phyloP scores from a whole-genome alignment of 1,140 invertebrate species.

The Tetragnatha versicolor region DNA sequence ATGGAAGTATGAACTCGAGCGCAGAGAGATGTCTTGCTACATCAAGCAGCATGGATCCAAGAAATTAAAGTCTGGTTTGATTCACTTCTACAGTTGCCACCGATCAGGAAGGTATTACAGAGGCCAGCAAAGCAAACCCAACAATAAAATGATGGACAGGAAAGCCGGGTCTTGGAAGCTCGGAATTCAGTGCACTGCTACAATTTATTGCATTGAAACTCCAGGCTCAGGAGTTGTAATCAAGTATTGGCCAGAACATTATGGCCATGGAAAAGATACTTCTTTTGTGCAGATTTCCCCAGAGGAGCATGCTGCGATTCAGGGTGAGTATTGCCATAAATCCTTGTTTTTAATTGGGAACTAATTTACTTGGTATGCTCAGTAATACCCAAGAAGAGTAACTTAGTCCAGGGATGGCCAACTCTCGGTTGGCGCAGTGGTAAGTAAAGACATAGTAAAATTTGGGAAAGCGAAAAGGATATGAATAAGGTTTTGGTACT shows the following conservation, averaged over 20 bases:
- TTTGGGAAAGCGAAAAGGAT: too few relatives aligned
- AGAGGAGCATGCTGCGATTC: constrained; percentile 34
- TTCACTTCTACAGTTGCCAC: constrained; percentile 24
- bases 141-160: constrained; percentile 1
- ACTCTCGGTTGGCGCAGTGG: too few relatives aligned
- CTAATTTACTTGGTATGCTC: too few relatives aligned
- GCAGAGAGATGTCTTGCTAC: not conserved
- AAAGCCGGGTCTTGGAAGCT: constrained; percentile 1
- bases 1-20: constrained; percentile 30
- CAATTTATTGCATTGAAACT: constrained; percentile 8
- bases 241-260: constrained; percentile 14
- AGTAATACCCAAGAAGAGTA: too few relatives aligned
- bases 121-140: not conserved
- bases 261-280: constrained; percentile 44
- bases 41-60: not conserved
- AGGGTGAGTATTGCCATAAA: constrained; percentile 28
- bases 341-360: too few relatives aligned
- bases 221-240: constrained; percentile 3
- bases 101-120: constrained; percentile 10
- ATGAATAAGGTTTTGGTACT: too few relatives aligned
- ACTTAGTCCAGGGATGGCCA: too few relatives aligned
- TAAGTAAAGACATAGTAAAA: too few relatives aligned
- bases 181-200: constrained; percentile 20
- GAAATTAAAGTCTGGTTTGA: not conserved
- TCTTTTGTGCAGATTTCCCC: constrained; percentile 3